These are phyloP conservation scores for Odocoileus virginianus DNA, from an alignment of 2,113 vertebrate genomes.

Conservation along the genomic window DNA sequence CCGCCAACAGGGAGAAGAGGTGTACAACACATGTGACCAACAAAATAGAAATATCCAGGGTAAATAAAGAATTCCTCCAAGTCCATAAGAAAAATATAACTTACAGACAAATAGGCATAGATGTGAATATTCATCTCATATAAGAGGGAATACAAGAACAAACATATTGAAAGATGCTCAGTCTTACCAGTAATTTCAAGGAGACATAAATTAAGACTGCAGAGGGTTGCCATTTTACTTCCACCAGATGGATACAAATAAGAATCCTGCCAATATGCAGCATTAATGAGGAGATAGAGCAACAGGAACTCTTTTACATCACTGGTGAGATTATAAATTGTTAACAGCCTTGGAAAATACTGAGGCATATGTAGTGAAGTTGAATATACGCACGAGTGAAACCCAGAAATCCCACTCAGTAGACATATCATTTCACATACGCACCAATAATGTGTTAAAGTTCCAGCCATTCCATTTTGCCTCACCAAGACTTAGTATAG, in stretches of 20 bases:
- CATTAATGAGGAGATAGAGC: neutral
- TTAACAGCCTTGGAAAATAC: neutral
- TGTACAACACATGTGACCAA: neutral
- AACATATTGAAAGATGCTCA: neutral
- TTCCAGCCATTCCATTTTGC: neutral
- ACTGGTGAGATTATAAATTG: neutral
- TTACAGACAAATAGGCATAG: neutral
- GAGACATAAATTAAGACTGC: constrained; percentile 41
- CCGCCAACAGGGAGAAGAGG: neutral
- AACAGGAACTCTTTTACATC: neutral
- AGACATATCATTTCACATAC: neutral
- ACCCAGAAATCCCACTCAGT: neutral
- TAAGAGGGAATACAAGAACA: neutral
- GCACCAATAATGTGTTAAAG: neutral
- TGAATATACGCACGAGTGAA: neutral
- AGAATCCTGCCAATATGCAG: neutral
- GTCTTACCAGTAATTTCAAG: constrained; percentile 24
- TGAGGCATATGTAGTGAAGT: neutral
- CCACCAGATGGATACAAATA: neutral
- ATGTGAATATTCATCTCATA: constrained; percentile 45
- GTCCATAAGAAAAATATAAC: constrained; percentile 19
- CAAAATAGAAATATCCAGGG: neutral
- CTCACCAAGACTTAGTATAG: neutral
- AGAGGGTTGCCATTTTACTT: neutral
- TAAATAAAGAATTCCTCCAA: constrained; percentile 19